Evolutionary conservation across 2,888 invertebrate species (phyloP), one percentile per base, ranked within the genome.

Genomic region (Drosophila mayaguana): DNA sequence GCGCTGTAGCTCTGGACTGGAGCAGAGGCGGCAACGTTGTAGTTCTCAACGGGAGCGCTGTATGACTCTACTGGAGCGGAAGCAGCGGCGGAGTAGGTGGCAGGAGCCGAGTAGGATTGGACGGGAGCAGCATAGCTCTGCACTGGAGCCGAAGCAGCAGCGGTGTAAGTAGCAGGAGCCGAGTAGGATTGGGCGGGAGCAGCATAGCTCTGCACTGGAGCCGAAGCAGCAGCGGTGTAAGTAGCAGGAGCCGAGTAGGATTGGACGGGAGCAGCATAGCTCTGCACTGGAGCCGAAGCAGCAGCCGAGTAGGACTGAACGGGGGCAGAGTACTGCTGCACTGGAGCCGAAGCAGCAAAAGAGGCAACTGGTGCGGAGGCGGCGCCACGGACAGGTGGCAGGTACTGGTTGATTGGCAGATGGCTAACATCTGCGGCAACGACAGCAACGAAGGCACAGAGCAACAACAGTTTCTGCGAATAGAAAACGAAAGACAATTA

Each of bases 381-480:
- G 20, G 66, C 75, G 28, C 66, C 75, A 16, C 60, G 80, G 61
- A 32, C 53, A 46, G 92, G 91, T 16, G 91, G 91, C 80, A 91
- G 76, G 56, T 92, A 91, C n/a, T 89, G 63, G 73, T 81, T 89
- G 53, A 81, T 74, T 34, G 92, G 90, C 78, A 91, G 82, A 72
- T 91, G 91, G 80, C 91, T 91, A 70, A 91, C 87, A 73, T 90
- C 90, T 63, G 90, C 90, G 72, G 91, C 85, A 60, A 87, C 89
- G 60, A 80, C 89, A 66, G 90, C 89, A 62, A 91, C 80, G 54
- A 90, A 83, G 68, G 91, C 91, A 67, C 90, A 88, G 65, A 85
- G 83, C 81, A 91, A 70, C 63, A 92, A 65, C 57, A 91, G 59
- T 91, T 91, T 92, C 91, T 91, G 78, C 16, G 82, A 81, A 32